Evolutionary conservation across 2,888 invertebrate genomes (phyloP).

Genomic region (Macroteleia sp.): DNA sequence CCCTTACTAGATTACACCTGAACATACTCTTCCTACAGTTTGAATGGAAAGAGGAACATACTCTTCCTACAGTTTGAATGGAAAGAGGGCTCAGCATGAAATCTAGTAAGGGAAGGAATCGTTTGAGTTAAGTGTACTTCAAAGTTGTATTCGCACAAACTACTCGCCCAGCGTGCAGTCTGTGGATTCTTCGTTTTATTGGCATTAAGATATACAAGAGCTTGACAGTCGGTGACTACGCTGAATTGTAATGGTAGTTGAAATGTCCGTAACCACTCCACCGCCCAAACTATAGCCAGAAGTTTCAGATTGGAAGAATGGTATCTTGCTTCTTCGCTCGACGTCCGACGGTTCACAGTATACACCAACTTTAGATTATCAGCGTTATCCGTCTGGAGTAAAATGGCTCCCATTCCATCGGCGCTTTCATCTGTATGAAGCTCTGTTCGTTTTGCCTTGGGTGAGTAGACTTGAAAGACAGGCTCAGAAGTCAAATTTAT

Average conservation of each 20-base stretch:
- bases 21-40: too few relatives aligned
- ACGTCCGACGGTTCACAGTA: not conserved
- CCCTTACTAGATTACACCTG: too few relatives aligned
- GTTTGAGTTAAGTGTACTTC: too few relatives aligned
- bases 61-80: too few relatives aligned
- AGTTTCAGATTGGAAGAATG: conserved; percentile 8
- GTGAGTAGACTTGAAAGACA: not conserved
- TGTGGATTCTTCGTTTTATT: conserved; percentile 64
- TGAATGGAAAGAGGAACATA: too few relatives aligned
- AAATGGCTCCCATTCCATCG: not conserved
- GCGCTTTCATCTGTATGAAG: not conserved
- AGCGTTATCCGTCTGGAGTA: not conserved
- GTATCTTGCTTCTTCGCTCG: not conserved
- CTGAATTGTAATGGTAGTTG: not conserved
- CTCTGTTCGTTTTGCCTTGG: not conserved
- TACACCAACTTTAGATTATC: not conserved
- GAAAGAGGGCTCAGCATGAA: too few relatives aligned
- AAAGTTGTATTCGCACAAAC: conserved; percentile 32
- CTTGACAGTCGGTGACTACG: conserved; percentile 30
- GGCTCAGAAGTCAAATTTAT: not conserved
- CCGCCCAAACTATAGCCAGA: conserved; percentile 13
- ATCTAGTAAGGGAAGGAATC: too few relatives aligned
- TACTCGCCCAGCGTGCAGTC: conserved; percentile 52
- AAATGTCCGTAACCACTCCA: conserved; percentile 43
- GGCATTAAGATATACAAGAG: not conserved